phyloP scores from a whole-genome alignment of 2,797 vertebrate genomes.

The Syndactyla subalaris region DNA sequence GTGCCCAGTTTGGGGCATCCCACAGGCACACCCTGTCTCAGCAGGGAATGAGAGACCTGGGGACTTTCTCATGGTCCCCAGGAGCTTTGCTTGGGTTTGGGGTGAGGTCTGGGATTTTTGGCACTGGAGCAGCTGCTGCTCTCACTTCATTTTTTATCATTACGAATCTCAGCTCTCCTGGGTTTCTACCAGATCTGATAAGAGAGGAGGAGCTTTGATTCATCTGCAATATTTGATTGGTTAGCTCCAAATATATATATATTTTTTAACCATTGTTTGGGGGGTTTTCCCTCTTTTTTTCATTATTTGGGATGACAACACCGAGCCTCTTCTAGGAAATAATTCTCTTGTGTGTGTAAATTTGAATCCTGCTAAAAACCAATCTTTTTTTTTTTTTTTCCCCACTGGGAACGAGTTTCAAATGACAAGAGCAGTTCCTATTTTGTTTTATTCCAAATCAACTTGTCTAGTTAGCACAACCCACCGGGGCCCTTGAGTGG shows the following conservation, averaged over 20 bases:
- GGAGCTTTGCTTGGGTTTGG: not conserved
- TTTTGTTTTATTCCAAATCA: not conserved
- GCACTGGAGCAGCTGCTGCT: not conserved
- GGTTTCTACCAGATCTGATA: not conserved
- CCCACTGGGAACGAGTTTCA: not conserved
- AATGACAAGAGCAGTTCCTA: not conserved
- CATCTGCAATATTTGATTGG: not conserved
- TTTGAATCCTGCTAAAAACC: not conserved
- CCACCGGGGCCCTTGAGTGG: not conserved
- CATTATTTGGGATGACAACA: not conserved
- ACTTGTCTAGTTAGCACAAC: not conserved
- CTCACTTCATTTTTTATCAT: not conserved
- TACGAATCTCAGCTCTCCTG: not conserved
- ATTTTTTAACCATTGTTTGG: not conserved
- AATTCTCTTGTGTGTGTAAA: not conserved
- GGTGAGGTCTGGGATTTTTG: not conserved
- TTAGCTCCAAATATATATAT: not conserved
- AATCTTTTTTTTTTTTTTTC: not conserved
- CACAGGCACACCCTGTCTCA: rapidly evolving
- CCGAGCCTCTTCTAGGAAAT: not conserved
- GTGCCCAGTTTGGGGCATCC: not conserved
- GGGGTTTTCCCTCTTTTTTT: not conserved
- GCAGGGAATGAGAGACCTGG: rapidly evolving
- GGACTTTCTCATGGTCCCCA: not conserved
- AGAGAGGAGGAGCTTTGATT: not conserved